phyloP scores from a whole-genome alignment of 1,140 invertebrate species.

The Yoshiicerus persimilis region DNA sequence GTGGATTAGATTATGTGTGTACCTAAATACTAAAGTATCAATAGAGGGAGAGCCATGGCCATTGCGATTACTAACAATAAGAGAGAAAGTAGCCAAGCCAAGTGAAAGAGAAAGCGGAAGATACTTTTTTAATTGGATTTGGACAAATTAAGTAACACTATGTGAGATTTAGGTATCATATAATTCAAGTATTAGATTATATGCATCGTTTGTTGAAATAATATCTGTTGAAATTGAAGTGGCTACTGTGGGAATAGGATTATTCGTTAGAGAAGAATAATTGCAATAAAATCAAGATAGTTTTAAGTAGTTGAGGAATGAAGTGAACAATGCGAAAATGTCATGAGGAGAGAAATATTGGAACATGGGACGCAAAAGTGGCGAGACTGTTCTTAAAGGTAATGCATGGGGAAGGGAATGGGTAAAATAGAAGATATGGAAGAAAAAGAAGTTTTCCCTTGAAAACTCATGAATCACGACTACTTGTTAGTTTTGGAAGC shows the following conservation, averaged over 20 bases:
- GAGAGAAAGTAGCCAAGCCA: background rate
- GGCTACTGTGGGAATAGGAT: no score
- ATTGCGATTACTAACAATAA: background rate
- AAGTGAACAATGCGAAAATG: no score
- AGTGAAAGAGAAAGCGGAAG: background rate
- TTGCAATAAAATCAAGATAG: no score
- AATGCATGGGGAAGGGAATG: background rate
- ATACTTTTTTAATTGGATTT: background rate
- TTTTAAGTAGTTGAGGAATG: no score
- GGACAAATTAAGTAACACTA: background rate
- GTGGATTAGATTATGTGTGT: background rate
- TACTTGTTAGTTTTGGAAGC: slow-evolving; percentile 9
- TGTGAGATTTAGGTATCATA: background rate
- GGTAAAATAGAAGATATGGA: background rate
- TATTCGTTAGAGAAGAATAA: no score
- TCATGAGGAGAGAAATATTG: no score
- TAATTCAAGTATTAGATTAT: no score
- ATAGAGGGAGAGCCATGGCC: no score
- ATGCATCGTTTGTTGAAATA: background rate
- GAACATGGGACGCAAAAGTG: background rate
- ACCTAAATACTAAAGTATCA: no score
- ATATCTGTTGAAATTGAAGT: no score
- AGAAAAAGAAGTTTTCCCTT: slow-evolving; percentile 1
- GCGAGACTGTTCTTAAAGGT: background rate
- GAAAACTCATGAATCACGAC: background rate